Base-by-base conservation (phyloP, 2,888 invertebrate genomes). In the Catocala fraxini region DNA sequence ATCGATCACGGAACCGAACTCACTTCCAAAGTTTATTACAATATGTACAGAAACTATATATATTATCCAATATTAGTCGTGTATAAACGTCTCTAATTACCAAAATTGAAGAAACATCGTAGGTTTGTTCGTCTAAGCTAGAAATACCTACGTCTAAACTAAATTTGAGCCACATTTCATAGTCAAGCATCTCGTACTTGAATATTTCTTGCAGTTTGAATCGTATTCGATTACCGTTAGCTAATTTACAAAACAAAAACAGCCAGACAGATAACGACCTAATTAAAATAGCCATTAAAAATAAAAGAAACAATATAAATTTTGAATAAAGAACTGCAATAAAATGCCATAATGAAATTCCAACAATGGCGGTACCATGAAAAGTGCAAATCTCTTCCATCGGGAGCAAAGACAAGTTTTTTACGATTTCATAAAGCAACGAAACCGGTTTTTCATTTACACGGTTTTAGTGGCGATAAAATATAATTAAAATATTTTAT, bases 401-500 rank as follows among this genome's bases (percentile, higher is more conserved):
- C 69, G 72, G 72, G 75, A 70, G 75, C 73, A 85, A 87, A 87
- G 91, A 91, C 90, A 93, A 93, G 92, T 92, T 93, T 92, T 91
- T 94, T 93, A 93, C 90, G 93, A 90, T 91, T 92, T 89, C 89
- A 92, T 92, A 91, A 92, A 92, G 87, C 87, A 87, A 82, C 84
- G 85, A 84, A 89, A 90, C 89, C 91, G 89, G 93, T 93, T 94
- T 94, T 94, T 94, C 93, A 94, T 94, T 94, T 93, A 93, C 93
- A 93, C 91, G 84, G 88, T 87, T 93, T 92, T 93, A 93, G 93
- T 92, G 89, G 89, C 85, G 84, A 89, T 94, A 93, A 94, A 94
- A 93, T 93, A 93, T 94, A 94, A 94, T 94, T 94, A 94, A 93
- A 94, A 94, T 94, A 94, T 93, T 94, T 93, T 93, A 92, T 91